Conservation (phyloP, 1,140 invertebrate genomes). For the Monomorium pharaonis region DNA sequence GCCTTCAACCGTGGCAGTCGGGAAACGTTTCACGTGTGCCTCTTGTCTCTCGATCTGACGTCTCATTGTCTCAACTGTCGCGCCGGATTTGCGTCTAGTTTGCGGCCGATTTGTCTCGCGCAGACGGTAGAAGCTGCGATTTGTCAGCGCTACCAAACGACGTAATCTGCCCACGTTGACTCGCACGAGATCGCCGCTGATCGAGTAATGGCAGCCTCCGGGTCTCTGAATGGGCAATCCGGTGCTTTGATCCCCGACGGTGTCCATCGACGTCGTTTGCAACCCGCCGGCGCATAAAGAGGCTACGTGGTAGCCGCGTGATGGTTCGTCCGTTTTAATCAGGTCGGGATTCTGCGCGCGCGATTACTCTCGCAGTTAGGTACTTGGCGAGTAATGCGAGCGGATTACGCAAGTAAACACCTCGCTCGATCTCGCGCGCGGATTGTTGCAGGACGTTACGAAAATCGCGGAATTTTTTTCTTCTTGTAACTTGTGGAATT, state of each 20-base stretch:
- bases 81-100: background rate
- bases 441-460: background rate
- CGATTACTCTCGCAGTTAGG: background rate
- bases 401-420: slow-evolving; percentile 38
- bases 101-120: background rate
- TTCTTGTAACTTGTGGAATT: background rate
- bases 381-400: background rate
- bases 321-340: background rate
- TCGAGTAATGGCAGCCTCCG: slow-evolving; percentile 38
- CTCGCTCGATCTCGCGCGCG: background rate
- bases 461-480: too few relatives aligned
- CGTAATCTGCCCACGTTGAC: slow-evolving; percentile 61
- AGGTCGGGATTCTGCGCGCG: background rate
- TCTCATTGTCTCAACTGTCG: background rate
- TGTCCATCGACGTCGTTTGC: slow-evolving; percentile 10
- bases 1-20: background rate
- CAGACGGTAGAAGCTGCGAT: slow-evolving; percentile 13
- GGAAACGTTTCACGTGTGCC: background rate
- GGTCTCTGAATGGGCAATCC: slow-evolving; percentile 5
- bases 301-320: too few relatives aligned
- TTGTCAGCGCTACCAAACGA: slow-evolving; percentile 45
- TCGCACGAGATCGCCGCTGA: slow-evolving; percentile 56
- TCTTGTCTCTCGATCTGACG: too few relatives aligned
- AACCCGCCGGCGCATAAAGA: background rate
- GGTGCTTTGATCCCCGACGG: background rate